Evolutionary conservation across 2,888 invertebrate species (phyloP).

Genomic region (Bedellia somnulentella): DNA sequence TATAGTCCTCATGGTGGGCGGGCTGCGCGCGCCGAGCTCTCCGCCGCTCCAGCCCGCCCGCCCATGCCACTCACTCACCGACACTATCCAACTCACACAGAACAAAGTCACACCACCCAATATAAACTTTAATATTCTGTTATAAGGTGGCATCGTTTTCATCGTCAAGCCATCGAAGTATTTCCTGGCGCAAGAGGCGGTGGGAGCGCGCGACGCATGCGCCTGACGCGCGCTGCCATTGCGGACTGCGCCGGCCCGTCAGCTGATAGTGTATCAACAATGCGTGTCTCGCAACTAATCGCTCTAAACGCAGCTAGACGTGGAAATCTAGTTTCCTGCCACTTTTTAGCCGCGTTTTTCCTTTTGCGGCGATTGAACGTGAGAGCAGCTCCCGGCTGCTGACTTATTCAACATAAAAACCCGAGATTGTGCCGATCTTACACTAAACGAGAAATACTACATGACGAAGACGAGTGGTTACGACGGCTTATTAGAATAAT

Average conservation of each 20-base stretch:
- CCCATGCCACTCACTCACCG: conserved; percentile 40
- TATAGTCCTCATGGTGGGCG: conserved; percentile 57
- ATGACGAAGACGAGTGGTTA: conserved; percentile 18
- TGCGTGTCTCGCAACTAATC: conserved; percentile 42
- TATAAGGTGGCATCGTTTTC: conserved; percentile 31
- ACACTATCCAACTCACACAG: conserved; percentile 46
- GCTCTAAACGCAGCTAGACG: conserved; percentile 41
- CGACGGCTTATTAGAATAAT: conserved; percentile 29
- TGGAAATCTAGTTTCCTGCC: conserved; percentile 51
- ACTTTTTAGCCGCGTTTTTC: conserved; percentile 29
- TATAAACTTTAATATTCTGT: conserved; percentile 36
- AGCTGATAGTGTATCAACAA: conserved; percentile 59
- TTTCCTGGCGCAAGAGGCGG: not conserved
- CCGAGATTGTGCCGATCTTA: conserved; percentile 26
- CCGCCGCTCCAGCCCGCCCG: conserved; percentile 24
- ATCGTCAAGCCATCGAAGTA: conserved; percentile 18
- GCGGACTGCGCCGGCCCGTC: conserved; percentile 44
- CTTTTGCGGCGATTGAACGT: conserved; percentile 21
- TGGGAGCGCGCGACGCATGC: conserved; percentile 24
- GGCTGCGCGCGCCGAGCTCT: conserved; percentile 3
- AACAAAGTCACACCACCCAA: conserved; percentile 40
- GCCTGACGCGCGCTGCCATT: conserved; percentile 45
- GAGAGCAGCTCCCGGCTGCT: conserved; percentile 21
- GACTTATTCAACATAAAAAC: conserved; percentile 34
- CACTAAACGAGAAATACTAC: conserved; percentile 39